Base-by-base conservation (phyloP, 2,797 vertebrate species). In the Lindbergichthys nudifrons region DNA sequence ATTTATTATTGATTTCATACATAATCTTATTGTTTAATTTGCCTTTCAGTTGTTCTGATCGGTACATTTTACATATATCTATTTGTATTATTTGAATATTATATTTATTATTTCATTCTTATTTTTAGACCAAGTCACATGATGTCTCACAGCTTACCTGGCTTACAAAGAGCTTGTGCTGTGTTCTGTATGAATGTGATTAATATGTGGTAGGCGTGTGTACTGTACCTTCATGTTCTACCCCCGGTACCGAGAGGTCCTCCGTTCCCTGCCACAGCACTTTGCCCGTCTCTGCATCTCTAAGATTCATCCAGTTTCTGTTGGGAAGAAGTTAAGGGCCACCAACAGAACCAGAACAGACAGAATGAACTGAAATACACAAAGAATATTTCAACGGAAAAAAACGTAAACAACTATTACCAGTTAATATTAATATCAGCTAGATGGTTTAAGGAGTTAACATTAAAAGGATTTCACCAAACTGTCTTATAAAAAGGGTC, bases 271-370 rank as follows among this genome's bases (percentile, higher is more conserved):
- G 98, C 98, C 98, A 99, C 67, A 99, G 96, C 70, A 99, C 97
- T 83, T 99, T 99, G 47, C 98, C 98, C 0, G 96, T 98, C 87
- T 99, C 98, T 19, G 97, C 97, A 94, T 99, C 98, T 51, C 98
- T 95, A 70, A 99, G 96, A 82, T 99, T 99, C 98, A 99, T 99
- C 97, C 98, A 99, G 80, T 99, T 99, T 95, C 98, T 99, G 91
- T 65, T 90, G 81, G 72, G 57, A 36, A 46, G 51, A 16, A 3
- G 84, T 92, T 83, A 89, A 91, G 82, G 10, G 32, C 57, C 62
- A 45, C 75, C 51, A 45, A 67, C 47, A 11, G 51, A 75, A 68
- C n/a, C 3, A 21, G 14, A 13, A 36, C 2, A 50, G n/a, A 53
- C 30, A 23, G 39, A 54, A 41, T 26, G 1, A 19, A 18, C 1